Percentiles rank a stretch among this genome's conserved stretches.
phyloP scores from a whole-genome alignment of 1,140 invertebrate species.

The Paramacrobiotus metropolitanus region DNA sequence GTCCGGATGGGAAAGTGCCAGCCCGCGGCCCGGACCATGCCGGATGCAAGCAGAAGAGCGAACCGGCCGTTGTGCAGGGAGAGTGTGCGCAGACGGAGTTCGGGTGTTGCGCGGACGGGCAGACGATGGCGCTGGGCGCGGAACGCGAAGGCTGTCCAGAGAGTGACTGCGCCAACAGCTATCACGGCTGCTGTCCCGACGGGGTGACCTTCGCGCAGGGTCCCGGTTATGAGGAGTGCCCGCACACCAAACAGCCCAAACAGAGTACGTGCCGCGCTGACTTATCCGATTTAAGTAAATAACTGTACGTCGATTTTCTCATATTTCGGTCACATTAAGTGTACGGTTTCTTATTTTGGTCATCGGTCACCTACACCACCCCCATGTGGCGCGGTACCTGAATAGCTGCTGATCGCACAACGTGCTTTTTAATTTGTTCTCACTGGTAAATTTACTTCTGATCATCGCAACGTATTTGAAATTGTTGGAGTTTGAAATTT shows the following conservation, averaged over 20 bases:
- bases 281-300: not conserved
- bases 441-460: no score
- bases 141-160: constrained; percentile 53
- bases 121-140: constrained; percentile 42
- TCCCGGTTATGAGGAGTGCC: constrained; percentile 50
- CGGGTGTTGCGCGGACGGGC: constrained; percentile 62
- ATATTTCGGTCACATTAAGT: no score
- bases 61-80: constrained; percentile 28
- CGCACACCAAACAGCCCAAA: not conserved
- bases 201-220: constrained; percentile 54
- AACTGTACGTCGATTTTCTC: no score
- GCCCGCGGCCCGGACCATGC: constrained; percentile 48
- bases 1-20: constrained; percentile 47
- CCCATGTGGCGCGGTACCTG: no score
- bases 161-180: constrained; percentile 43
- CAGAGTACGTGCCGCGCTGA: not conserved
- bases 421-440: no score
- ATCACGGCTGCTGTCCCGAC: constrained; percentile 81
- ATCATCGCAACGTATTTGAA: no score
- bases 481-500: no score
- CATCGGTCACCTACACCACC: no score
- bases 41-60: constrained; percentile 38
- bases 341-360: no score
- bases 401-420: no score
- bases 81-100: constrained; percentile 43